Evolutionary conservation across 2,797 vertebrate species (phyloP).

Genomic region (Acipenser transmontanus): DNA sequence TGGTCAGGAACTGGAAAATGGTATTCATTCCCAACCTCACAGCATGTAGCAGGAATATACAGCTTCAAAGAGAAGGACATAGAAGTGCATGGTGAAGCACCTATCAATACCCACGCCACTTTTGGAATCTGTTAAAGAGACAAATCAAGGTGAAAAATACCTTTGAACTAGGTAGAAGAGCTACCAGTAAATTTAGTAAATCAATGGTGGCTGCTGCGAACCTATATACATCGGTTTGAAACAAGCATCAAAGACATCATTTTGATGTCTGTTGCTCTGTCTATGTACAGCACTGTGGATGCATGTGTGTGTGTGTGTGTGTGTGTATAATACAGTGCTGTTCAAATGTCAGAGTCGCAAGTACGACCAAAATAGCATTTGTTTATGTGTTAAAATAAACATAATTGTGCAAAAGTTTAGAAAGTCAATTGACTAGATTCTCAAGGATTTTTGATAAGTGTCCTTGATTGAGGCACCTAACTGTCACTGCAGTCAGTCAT

Average conservation of each 20-base stretch:
- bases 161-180: slow-evolving; percentile 48
- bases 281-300: neutral
- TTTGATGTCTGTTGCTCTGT: slow-evolving; percentile 9
- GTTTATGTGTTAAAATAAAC: too few relatives aligned
- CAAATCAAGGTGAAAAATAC: slow-evolving; percentile 48
- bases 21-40: slow-evolving; percentile 10
- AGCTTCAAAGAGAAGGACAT: slow-evolving; percentile 58
- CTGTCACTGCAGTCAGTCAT: too few relatives aligned
- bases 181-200: slow-evolving; percentile 25
- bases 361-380: too few relatives aligned
- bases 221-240: slow-evolving; percentile 10
- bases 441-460: too few relatives aligned
- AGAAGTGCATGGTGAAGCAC: slow-evolving; percentile 60
- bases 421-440: too few relatives aligned
- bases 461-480: too few relatives aligned
- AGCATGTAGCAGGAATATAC: slow-evolving; percentile 7
- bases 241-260: slow-evolving; percentile 13
- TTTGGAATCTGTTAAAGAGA: slow-evolving; percentile 43
- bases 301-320: too few relatives aligned
- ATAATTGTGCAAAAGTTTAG: too few relatives aligned
- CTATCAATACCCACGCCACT: slow-evolving; percentile 49
- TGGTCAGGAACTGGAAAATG: neutral
- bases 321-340: too few relatives aligned
- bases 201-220: slow-evolving; percentile 14
- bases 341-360: too few relatives aligned